These are phyloP conservation scores for Tetropium fuscum DNA, from an alignment of 2,888 invertebrate species.

Conservation along the genomic window DNA sequence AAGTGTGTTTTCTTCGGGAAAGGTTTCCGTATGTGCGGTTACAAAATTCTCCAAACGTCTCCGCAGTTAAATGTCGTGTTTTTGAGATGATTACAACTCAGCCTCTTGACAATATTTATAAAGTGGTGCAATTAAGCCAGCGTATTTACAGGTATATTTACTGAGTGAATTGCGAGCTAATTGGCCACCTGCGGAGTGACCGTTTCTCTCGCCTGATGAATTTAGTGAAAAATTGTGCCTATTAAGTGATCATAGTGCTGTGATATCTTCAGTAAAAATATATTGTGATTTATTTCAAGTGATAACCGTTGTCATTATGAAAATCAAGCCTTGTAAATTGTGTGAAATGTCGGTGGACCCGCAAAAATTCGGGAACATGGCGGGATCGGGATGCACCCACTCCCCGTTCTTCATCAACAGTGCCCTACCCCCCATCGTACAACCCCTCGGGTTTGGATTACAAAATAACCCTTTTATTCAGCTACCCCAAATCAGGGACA, in stretches of 20 bases:
- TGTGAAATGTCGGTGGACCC: slow-evolving; percentile 61
- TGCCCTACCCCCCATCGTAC: slow-evolving; percentile 50
- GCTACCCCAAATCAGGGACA: slow-evolving; percentile 72
- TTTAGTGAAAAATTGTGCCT: slow-evolving; percentile 40
- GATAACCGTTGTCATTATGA: slow-evolving; percentile 50
- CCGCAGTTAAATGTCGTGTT: slow-evolving; percentile 25
- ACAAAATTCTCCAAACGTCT: slow-evolving; percentile 24
- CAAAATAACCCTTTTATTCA: slow-evolving; percentile 67
- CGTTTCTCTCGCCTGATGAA: slow-evolving; percentile 7
- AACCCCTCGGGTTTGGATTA: slow-evolving; percentile 59
- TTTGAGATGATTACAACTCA: slow-evolving; percentile 34
- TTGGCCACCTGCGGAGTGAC: slow-evolving; percentile 38
- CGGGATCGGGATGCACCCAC: slow-evolving; percentile 59
- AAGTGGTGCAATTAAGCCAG: slow-evolving; percentile 40
- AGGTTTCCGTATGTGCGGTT: slow-evolving; percentile 27
- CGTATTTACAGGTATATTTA: slow-evolving; percentile 37
- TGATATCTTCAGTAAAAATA: slow-evolving; percentile 44
- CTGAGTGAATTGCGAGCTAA: slow-evolving; percentile 38
- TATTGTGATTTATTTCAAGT: slow-evolving; percentile 4
- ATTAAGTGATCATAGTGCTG: slow-evolving; percentile 48
- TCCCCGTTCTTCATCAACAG: slow-evolving; percentile 52
- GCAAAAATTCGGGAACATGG: slow-evolving; percentile 54
- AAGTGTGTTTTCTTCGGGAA: slow-evolving; percentile 19
- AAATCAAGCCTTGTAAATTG: slow-evolving; percentile 63
- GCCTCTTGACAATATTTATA: slow-evolving; percentile 32